Base-by-base conservation (phyloP, 2,113 vertebrate species). In the Talpa occidentalis region DNA sequence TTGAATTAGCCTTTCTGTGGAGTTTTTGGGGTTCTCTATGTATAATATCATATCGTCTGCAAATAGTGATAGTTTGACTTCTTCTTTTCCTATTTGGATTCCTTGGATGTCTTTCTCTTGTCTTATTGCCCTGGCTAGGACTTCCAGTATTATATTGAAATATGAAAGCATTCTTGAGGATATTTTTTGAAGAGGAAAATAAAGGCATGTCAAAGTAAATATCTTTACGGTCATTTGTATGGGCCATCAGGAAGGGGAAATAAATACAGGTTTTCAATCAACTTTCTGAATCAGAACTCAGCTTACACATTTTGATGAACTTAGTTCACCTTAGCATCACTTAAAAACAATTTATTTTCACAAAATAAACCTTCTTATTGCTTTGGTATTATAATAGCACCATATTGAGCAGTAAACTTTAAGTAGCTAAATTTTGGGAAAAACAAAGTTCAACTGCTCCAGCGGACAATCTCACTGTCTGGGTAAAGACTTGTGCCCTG, bases 271-370 rank as follows among this genome's bases (percentile, higher is more conserved):
- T 52, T 92, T 96, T 74, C 17, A 40, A 30, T 47, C 69, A 70
- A 76, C 12, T 60, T 93, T 35, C 72, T 60, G 44, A 94, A 85
- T 11, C 60, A 56, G 52, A 93, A 54, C 26, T 24, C 78, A 54
- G 42, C 69, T 70, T 83, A 54, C 81, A 56, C 26, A 78, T 78
- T 77, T 59, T 84, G 37, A 70, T 66, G 60, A 28, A 30, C 11
- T 73, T 74, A 67, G 30, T 90, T 70, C 88, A 90, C 42, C 69
- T 30, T n/a, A 84, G 52, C 30, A 84, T 47, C 30, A 16, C 49
- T 88, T 77, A 47, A 88, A 93, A 80, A 40, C 37, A 62, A 30
- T 49, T 12, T 42, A 56, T 93, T 78, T 95, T 94, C 85, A 92
- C 72, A 76, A 92, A 90, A 72, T 40, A 93, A 90, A 22, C 47